These are phyloP conservation scores for Caenorhabditis latens DNA, from an alignment of 1,140 invertebrate species.

Conservation along the genomic window DNA sequence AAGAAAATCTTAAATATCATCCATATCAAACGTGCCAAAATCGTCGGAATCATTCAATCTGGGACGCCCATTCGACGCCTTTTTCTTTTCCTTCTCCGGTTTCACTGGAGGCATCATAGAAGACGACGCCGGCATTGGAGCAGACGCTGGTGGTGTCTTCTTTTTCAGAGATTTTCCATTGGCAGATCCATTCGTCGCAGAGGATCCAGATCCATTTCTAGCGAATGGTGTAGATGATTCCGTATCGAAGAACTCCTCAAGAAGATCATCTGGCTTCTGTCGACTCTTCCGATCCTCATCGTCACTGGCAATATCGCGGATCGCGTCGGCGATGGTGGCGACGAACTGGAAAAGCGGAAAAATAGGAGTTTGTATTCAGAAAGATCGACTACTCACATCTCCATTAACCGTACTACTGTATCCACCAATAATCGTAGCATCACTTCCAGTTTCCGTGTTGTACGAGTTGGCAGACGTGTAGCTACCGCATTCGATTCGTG, in stretches of 20 bases:
- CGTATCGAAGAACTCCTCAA: constrained; percentile 25
- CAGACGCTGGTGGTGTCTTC: constrained; percentile 16
- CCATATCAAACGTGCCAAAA: constrained; percentile 42
- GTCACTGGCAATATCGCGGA: constrained; percentile 32
- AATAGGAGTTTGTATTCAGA: no score
- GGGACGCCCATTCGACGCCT: not conserved
- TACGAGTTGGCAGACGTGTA: constrained; percentile 54
- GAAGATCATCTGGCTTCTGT: not conserved
- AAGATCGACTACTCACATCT: not conserved
- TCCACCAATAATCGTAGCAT: constrained; percentile 18
- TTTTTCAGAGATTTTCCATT: constrained; percentile 10
- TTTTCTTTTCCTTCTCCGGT: not conserved
- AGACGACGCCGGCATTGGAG: not conserved
- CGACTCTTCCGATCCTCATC: not conserved
- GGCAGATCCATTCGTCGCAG: not conserved
- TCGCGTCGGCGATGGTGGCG: constrained; percentile 51
- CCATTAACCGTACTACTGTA: constrained; percentile 2
- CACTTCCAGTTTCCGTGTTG: not conserved
- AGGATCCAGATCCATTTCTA: constrained; percentile 4
- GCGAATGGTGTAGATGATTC: constrained; percentile 29
- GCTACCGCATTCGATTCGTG: constrained; percentile 58
- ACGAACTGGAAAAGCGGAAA: not conserved
- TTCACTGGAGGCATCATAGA: not conserved
- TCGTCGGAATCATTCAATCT: constrained; percentile 13
- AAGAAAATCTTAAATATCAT: constrained; percentile 3